A percentile compares a stretch with the other conserved stretches of the same genome.
phyloP scores from a whole-genome alignment of 2,797 vertebrate genomes.

The Otolemur crassicaudatus region DNA sequence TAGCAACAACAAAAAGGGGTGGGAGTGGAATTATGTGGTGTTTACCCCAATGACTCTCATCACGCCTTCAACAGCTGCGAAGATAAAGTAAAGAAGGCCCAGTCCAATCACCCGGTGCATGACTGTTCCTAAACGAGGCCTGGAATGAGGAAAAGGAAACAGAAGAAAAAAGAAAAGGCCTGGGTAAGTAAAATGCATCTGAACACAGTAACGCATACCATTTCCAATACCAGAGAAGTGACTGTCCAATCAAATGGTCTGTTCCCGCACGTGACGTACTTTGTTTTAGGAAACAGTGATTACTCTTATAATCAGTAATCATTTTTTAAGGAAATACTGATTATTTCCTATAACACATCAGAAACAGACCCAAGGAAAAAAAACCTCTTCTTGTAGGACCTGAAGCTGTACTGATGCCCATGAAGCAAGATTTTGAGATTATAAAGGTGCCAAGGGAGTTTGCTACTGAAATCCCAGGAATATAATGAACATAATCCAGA shows the following conservation, averaged over 20 bases:
- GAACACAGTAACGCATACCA: not conserved
- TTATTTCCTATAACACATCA: not conserved
- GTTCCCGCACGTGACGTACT: not conserved
- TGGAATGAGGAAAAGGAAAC: constrained; percentile 71
- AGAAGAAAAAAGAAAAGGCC: not conserved
- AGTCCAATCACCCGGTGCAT: constrained; percentile 94
- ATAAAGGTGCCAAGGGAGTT: not conserved
- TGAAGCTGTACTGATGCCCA: not conserved
- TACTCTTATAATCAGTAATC: not conserved
- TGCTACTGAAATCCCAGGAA: not conserved
- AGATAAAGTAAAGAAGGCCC: constrained; percentile 92
- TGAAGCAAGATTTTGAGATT: not conserved
- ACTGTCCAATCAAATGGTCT: not conserved
- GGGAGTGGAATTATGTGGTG: not conserved
- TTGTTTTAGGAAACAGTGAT: not conserved
- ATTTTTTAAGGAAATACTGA: not conserved
- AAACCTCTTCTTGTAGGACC: not conserved
- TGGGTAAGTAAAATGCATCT: not conserved
- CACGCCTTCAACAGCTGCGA: constrained; percentile 92
- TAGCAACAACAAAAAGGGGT: not conserved
- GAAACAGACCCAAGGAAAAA: not conserved
- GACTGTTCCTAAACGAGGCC: constrained; percentile 93
- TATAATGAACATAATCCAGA: not conserved
- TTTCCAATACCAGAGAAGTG: not conserved
- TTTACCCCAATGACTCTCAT: constrained; percentile 94